Percentiles rank a stretch among this genome's conserved stretches.
Evolutionary conservation across 2,888 invertebrate species (phyloP).

Genomic region (Eupelmus urozonus): DNA sequence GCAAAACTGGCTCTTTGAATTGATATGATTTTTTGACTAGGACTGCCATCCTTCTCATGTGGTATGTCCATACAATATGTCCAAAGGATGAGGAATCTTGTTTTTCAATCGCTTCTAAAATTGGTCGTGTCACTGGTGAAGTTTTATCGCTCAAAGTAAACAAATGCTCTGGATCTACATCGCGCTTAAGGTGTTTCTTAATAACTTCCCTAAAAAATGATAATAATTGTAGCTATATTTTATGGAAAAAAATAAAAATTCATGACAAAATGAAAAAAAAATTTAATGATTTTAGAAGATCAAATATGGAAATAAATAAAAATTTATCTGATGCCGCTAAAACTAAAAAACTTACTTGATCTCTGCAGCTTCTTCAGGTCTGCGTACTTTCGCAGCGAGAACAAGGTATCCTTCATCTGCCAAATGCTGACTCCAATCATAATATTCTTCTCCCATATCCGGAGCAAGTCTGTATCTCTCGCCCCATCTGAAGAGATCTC

Average conservation of each 20-base stretch:
- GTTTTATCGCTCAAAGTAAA: constrained; percentile 85
- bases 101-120: constrained; percentile 83
- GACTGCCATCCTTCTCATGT: constrained; percentile 90
- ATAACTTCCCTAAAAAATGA: constrained; percentile 84
- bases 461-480: constrained; percentile 90
- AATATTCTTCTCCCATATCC: constrained; percentile 81
- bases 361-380: constrained; percentile 87
- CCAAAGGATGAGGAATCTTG: constrained; percentile 81
- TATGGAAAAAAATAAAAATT: no score
- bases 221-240: no score
- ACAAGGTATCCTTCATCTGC: constrained; percentile 97
- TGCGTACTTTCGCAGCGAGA: constrained; percentile 94
- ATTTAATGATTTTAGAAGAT: neutral
- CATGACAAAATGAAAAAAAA: neutral
- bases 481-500: constrained; percentile 98
- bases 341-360: constrained; percentile 87
- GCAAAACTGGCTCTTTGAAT: constrained; percentile 94
- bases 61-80: constrained; percentile 96
- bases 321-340: no score
- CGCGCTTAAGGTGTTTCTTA: constrained; percentile 88
- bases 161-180: constrained; percentile 84
- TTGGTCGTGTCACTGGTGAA: constrained; percentile 86
- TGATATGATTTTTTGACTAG: constrained; percentile 90
- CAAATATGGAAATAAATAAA: no score
- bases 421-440: constrained; percentile 98